Base-by-base conservation (phyloP, 2,888 invertebrate genomes). In the Drosophila leonis region DNA sequence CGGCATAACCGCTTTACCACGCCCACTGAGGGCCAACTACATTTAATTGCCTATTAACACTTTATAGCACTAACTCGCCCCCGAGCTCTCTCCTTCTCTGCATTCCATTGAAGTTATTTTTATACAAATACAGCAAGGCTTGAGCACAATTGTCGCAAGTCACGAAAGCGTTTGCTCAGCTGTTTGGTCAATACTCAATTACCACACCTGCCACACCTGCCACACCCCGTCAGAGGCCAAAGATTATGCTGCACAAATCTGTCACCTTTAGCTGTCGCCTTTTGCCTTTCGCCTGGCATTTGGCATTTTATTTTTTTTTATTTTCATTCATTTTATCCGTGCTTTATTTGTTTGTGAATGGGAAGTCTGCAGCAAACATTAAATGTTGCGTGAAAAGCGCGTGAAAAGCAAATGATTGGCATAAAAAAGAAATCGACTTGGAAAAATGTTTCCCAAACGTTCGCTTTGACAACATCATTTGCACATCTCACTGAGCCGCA, bases 171-270 rank as follows among this genome's bases (percentile, higher is more conserved):
- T 66, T 61, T 61, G 48, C 64, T 61, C 64, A 75, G 37, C 77
- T 88, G 83, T 85, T 85, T 90, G 88, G 84, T 85, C 90, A 85
- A 85, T 85, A 85, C 70, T 72, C 76, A 71, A 78, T 82, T 84
- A 78, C 68, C 41, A 33, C 46, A 73, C 41, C 41, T n/a, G 57
- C 35, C 42, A 46, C 57, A 35, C 24, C 52, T 10, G 9, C 46
- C 52, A 27, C 15, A 3, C 57, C 31, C 13, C 41, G 27, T 49
- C 31, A 62, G 44, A 67, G 52, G 46, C 44, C 44, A 76, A 75
- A 89, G 85, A 75, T 72, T 84, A 70, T 75, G 62, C 79, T 72
- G 67, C 49, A 66, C 15, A 86, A 83, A 83, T 77, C 80, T 75
- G 89, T 78, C 89, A 81, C 65, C 72, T 74, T 42, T 18, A 0